Evolutionary conservation across 1,140 invertebrate species (phyloP).

Genomic region (Temnothorax longispinosus): DNA sequence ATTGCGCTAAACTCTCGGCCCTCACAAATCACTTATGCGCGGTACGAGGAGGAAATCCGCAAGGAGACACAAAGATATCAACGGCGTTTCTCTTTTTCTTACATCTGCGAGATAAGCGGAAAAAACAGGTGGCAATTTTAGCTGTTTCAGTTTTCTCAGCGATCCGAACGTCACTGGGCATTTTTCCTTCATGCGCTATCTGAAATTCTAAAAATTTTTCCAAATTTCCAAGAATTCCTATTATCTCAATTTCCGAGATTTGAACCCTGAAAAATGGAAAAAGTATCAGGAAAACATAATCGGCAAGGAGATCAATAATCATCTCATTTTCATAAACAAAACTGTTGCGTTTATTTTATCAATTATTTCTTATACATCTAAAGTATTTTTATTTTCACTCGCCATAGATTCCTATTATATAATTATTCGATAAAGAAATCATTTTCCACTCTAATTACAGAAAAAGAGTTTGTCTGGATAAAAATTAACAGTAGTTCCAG

Average conservation of each 20-base stretch:
- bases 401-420: constrained; percentile 24
- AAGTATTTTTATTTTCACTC: constrained; percentile 25
- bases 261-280: no score
- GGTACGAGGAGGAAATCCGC: constrained; percentile 18
- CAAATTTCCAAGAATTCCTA: no score
- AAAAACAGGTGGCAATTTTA: constrained; percentile 66
- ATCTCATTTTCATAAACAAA: constrained; percentile 48
- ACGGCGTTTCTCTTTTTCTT: constrained; percentile 52
- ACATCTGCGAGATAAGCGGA: constrained; percentile 67
- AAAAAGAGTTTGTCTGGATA: constrained; percentile 20
- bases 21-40: constrained; percentile 28
- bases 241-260: no score
- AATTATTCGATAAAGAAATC: constrained; percentile 10
- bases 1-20: background rate
- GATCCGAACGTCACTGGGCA: background rate
- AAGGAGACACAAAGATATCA: constrained; percentile 35
- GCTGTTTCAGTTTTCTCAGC: constrained; percentile 40
- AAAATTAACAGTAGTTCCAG: constrained; percentile 32
- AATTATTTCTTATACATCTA: constrained; percentile 47
- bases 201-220: no score
- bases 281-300: no score
- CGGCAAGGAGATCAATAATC: background rate
- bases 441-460: background rate
- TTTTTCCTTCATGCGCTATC: constrained; percentile 1
- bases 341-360: constrained; percentile 54